Evolutionary conservation across 1,140 invertebrate species (phyloP).

Genomic region (Holotrichia oblita): DNA sequence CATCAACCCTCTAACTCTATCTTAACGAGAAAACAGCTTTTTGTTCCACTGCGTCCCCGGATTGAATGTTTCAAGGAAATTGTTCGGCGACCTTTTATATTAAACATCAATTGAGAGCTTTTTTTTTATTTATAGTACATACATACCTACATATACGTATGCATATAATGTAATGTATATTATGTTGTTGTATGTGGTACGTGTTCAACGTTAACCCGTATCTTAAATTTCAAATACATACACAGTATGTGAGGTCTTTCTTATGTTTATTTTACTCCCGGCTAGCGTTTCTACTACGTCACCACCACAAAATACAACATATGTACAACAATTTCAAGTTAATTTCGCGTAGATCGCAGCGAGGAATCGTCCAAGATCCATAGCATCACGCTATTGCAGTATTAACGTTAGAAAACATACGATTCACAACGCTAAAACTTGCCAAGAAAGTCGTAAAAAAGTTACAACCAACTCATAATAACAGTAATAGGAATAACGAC

Average conservation of each 20-base stretch:
- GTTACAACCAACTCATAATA: not conserved
- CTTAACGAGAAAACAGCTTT: no score
- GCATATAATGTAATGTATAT: no score
- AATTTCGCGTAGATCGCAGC: not conserved
- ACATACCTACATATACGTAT: no score
- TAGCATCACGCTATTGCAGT: not conserved
- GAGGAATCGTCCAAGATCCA: not conserved
- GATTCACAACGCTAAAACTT: not conserved
- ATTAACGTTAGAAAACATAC: not conserved
- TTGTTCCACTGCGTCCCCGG: no score
- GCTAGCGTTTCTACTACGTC: not conserved
- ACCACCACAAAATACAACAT: not conserved
- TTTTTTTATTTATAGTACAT: no score
- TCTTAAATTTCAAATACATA: not conserved
- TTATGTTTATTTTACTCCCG: slow-evolving; percentile 12
- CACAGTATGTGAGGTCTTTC: slow-evolving; percentile 1
- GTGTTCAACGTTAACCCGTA: no score
- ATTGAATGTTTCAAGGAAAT: no score
- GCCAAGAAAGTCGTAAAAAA: not conserved
- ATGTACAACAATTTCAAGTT: not conserved
- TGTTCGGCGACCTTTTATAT: no score
- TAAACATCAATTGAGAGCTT: no score
- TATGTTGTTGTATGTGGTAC: no score
- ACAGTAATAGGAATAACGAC: no score
- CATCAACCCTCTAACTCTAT: no score